phyloP scores from a whole-genome alignment of 2,113 vertebrate genomes.

The Mirza zaza region DNA sequence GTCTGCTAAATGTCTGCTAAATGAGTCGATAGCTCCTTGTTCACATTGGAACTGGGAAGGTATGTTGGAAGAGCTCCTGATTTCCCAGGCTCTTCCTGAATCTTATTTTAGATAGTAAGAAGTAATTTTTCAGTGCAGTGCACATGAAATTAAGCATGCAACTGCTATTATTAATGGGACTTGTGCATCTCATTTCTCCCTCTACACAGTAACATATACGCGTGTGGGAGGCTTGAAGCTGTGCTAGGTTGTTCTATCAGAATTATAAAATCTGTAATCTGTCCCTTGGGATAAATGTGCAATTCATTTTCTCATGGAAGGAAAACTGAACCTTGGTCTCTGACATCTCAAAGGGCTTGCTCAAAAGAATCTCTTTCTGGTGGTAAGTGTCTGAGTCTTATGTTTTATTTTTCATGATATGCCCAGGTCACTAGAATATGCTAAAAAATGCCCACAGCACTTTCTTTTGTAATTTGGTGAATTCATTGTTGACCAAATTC shows the following conservation, averaged over 20 bases:
- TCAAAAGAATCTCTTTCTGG: constrained; percentile 34
- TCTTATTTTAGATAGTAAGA: constrained; percentile 68
- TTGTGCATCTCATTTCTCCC: constrained; percentile 31
- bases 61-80: constrained; percentile 40
- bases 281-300: constrained; percentile 59
- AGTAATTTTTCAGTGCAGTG: constrained; percentile 75
- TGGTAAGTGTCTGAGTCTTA: constrained; percentile 24
- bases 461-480: constrained; percentile 45
- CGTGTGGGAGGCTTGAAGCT: constrained; percentile 39
- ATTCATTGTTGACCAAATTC: neutral
- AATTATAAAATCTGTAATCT: constrained; percentile 60
- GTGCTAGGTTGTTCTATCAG: constrained; percentile 46
- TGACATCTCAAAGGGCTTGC: constrained; percentile 63
- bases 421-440: neutral
- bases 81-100: constrained; percentile 51
- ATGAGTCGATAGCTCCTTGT: neutral
- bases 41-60: neutral
- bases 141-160: constrained; percentile 75
- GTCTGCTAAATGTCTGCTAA: neutral
- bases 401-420: constrained; percentile 54
- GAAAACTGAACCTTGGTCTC: constrained; percentile 47
- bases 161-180: constrained; percentile 71
- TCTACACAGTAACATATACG: neutral
- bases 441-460: neutral
- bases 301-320: constrained; percentile 66